Evolutionary conservation across 1,140 invertebrate species (phyloP).

Genomic region (Littorina saxatilis): DNA sequence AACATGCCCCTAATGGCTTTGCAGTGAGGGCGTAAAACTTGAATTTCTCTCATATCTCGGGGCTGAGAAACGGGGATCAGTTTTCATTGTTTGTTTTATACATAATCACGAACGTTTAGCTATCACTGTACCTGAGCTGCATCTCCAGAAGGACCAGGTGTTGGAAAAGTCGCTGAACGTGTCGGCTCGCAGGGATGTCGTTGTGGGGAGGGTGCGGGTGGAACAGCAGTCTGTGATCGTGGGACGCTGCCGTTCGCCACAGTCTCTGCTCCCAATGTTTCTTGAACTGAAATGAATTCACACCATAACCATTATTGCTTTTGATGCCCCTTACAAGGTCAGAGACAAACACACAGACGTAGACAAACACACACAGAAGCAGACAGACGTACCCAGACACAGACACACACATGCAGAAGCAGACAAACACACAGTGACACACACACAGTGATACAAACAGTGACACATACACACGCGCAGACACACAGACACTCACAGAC

Average conservation of each 20-base stretch:
- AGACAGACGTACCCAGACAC: background rate
- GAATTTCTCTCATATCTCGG: no score
- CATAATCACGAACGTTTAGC: no score
- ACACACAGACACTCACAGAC: no score
- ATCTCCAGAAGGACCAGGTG: slow-evolving; percentile 29
- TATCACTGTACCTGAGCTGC: background rate
- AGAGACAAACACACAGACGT: background rate
- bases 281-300: background rate
- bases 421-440: background rate
- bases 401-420: background rate
- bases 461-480: no score
- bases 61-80: no score
- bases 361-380: background rate
- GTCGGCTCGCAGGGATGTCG: background rate
- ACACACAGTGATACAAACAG: background rate
- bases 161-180: background rate
- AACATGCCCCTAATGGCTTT: no score
- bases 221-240: background rate
- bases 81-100: no score
- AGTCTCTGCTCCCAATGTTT: background rate
- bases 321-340: no score
- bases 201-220: background rate
- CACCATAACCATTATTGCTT: no score
- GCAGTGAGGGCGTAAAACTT: no score
- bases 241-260: slow-evolving; percentile 26